phyloP scores from a whole-genome alignment of 2,797 vertebrate species.

The Parauchenoglanis ngamensis region DNA sequence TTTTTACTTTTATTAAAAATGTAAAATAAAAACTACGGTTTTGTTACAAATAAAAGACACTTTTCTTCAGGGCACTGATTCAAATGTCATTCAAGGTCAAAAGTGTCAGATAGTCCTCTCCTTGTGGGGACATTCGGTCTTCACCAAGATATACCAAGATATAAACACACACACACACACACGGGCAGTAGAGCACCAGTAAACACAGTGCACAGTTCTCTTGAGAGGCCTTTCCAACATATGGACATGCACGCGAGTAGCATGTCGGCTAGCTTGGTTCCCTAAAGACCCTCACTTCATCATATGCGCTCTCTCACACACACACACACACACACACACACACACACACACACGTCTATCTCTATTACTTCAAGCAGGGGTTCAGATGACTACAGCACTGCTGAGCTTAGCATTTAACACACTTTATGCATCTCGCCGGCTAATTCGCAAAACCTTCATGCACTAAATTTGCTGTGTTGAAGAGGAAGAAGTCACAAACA shows the following conservation, averaged over 20 bases:
- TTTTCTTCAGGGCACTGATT: background rate
- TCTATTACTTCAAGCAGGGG: background rate
- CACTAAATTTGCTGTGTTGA: background rate
- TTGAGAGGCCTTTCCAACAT: background rate
- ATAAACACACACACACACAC: background rate
- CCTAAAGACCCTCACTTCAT: background rate
- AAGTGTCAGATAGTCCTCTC: background rate
- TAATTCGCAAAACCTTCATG: background rate
- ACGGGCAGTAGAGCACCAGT: background rate
- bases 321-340: slow-evolving; percentile 5
- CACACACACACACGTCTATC: background rate
- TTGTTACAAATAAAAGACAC: background rate
- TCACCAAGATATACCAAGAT: background rate
- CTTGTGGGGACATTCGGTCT: background rate
- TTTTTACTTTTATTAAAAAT: no score
- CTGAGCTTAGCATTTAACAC: background rate
- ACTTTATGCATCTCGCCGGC: background rate
- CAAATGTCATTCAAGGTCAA: background rate
- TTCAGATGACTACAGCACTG: background rate
- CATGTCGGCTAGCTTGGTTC: background rate
- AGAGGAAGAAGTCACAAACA: background rate
- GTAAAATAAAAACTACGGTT: background rate
- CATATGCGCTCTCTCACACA: background rate
- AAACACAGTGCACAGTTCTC: slow-evolving; percentile 8
- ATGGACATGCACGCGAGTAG: slow-evolving; percentile 3